These are phyloP conservation scores for Malaclemys terrapin DNA, from an alignment of 2,113 vertebrate genomes.

Conservation along the genomic window DNA sequence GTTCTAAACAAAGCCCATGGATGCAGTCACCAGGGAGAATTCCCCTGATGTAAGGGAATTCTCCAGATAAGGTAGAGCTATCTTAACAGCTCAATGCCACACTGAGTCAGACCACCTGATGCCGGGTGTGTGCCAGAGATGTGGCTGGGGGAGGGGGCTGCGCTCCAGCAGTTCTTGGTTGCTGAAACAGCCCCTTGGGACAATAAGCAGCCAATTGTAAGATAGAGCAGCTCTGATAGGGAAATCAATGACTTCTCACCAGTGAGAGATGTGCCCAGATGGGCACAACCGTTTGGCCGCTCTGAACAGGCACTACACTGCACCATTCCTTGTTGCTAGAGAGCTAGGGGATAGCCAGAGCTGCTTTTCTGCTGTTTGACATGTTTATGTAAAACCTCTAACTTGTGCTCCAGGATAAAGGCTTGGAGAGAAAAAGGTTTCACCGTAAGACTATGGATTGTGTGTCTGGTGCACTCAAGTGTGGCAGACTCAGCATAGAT, in stretches of 20 bases:
- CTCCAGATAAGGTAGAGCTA: rapidly evolving
- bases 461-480: not conserved
- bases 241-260: not conserved
- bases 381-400: not conserved
- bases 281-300: not conserved
- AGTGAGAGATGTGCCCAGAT: not conserved
- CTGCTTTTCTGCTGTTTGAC: not conserved
- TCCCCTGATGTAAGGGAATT: not conserved
- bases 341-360: not conserved
- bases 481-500: not conserved
- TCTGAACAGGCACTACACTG: not conserved
- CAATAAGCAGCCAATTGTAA: not conserved
- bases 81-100: rapidly evolving
- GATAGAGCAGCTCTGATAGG: not conserved
- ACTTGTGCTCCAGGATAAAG: not conserved
- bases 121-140: rapidly evolving
- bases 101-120: not conserved
- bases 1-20: not conserved
- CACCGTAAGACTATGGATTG: not conserved
- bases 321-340: not conserved
- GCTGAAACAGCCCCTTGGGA: not conserved
- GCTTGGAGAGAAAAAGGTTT: not conserved
- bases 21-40: not conserved
- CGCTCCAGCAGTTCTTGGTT: not conserved
- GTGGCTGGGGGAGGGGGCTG: not conserved